Conservation (phyloP, 2,113 vertebrate species). For the Notiomystis cincta region DNA sequence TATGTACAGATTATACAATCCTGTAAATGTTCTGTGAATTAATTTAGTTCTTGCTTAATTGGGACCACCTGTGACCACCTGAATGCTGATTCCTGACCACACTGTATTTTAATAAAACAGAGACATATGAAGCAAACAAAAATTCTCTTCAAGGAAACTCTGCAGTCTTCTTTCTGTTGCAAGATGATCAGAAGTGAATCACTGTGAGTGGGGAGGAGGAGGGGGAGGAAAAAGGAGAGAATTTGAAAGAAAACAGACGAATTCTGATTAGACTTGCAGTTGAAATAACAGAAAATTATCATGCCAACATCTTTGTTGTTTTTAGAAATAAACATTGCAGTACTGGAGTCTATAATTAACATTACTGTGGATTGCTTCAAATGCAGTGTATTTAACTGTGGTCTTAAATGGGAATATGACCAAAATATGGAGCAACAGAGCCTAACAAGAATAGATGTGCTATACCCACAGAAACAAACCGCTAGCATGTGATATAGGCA, state of each 20-base stretch:
- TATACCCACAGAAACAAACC: background rate
- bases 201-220: background rate
- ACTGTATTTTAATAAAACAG: background rate
- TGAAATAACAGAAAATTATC: background rate
- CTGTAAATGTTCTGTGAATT: background rate
- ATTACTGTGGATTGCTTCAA: background rate
- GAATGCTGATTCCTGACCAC: background rate
- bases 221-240: background rate
- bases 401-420: background rate
- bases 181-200: background rate
- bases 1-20: background rate
- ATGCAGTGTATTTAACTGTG: background rate
- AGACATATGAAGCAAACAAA: background rate
- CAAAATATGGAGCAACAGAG: background rate
- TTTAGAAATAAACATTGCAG: background rate
- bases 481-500: background rate
- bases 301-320: background rate
- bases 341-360: background rate
- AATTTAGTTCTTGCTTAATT: background rate
- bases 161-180: background rate
- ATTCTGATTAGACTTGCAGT: background rate
- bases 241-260: background rate
- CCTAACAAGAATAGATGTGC: background rate
- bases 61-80: background rate
- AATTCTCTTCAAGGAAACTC: background rate